Evolutionary conservation across 2,113 vertebrate species (phyloP), one percentile per base, ranked within the genome.

Genomic region (Poeciliopsis prolifica): DNA sequence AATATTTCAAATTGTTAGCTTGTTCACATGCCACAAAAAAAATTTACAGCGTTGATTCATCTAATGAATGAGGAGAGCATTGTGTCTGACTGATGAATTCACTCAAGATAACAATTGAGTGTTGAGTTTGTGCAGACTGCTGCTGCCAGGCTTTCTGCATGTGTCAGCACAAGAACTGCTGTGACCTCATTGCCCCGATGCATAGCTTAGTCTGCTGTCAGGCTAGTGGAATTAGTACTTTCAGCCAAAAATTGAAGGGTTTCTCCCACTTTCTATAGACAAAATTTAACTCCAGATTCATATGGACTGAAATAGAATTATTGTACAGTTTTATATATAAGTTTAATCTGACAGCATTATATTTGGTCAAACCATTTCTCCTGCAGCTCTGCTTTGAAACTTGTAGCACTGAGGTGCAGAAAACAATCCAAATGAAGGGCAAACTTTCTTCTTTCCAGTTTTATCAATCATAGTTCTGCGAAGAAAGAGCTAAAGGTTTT

Each of bases 401-500:
- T 11, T 63, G n/a, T 17, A 15, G 6, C 42, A 24, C 33, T 12
- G 48, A 40, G 26, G 19, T 37, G 19, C 5, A 14, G 10, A 62
- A 77, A 54, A 44, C 28, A 10, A 60, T 1, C 11, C 30, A n/a
- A 44, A 42, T 65, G 8, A 9, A 40, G 19, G 42, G 9, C 26
- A 60, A 24, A 75, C 51, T 28, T 42, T 58, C 15, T 48, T 62
- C n/a, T 5, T 14, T 67, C 51, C 66, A 30, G 61, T 77, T 17
- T 71, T 24, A 5, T 40, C 12, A 15, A 3, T 71, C 63, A 26
- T 13, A 1, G 72, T 31, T 82, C 51, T 31, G 70, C 62, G 35
- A 74, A 69, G 70, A 64, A 80, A 58, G 66, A 79, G 70, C 54
- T 61, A 58, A 68, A 70, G 48, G 17, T 58, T 75, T 80, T 80